Conservation (phyloP, 2,113 vertebrate genomes). For the Serilophus lunatus region DNA sequence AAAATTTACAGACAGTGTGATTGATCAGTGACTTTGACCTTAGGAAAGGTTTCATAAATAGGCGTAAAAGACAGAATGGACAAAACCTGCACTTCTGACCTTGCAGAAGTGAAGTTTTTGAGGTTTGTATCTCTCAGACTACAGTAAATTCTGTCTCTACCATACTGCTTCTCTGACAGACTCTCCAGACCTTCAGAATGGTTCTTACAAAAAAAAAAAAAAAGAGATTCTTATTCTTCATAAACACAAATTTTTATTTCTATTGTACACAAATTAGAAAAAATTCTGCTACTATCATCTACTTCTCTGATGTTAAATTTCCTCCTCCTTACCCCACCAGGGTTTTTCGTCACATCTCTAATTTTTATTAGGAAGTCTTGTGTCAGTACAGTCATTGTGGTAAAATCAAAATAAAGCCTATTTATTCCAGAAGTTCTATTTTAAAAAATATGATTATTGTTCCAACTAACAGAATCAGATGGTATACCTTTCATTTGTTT, state of each 20-base stretch:
- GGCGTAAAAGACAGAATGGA: neutral
- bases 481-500: neutral
- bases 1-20: neutral
- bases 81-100: neutral
- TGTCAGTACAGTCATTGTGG: neutral
- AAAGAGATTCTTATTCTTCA: neutral
- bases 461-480: neutral
- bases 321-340: neutral
- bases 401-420: neutral
- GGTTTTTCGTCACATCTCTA: neutral
- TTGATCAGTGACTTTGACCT: neutral
- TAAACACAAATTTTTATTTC: neutral
- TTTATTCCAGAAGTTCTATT: neutral
- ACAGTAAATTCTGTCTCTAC: neutral
- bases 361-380: neutral
- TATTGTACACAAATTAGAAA: neutral
- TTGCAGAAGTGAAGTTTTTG: neutral
- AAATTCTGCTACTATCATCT: neutral
- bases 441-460: neutral
- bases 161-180: neutral
- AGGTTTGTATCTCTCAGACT: neutral
- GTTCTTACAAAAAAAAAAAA: neutral
- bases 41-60: neutral
- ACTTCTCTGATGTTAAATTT: neutral
- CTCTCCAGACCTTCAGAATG: neutral